Base-by-base conservation (phyloP, 2,888 invertebrate species). In the Spatulosminthurus flaviceps region DNA sequence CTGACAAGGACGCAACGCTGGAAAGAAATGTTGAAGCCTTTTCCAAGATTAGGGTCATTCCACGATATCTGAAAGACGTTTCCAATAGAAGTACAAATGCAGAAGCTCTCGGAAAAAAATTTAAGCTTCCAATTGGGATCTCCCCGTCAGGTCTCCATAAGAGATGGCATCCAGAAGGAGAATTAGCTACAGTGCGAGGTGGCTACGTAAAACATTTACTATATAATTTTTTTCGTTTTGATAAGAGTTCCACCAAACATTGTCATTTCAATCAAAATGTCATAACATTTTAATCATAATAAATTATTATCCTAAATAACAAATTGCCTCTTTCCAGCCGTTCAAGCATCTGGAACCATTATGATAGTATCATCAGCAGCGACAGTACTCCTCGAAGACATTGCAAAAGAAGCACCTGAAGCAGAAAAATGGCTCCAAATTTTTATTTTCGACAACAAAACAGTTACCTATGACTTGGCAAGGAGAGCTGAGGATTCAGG, bases 71-170 rank as follows among this genome's bases (percentile, higher is more conserved):
- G 82, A 89, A 92, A 71, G 92, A 95, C 87, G 93, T 95, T 0
- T 90, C 92, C 0, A 88, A 89, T 21, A 88, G 92, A 85, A 90
- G 92, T 85, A 88, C 92, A 43, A 88, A 89, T 11, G 91, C 92
- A 0, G 89, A 88, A 0, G 88, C 93, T 64, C 88, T 94, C 29
- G 94, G 94, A 0, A 87, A 90, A 42, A 89, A 89, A 80, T 88
- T 94, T 0, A 89, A 91, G 0, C 91, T 94, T 88, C 94, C 94
- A 0, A 87, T 94, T 61, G 96, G 95, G 5, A 91, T 96, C 81
- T 92, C 96, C 0, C 95, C 96, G 0, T 93, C 95, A 0, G 96
- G 95, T 0, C 94, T 95, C 94, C 96, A 96, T 87, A 91, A 91
- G 86, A 92, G 97, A 94, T 96, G 96, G 0, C 94, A 96, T 89